Evolutionary conservation across 2,113 vertebrate species (phyloP).

Genomic region (Montifringilla adamsi): DNA sequence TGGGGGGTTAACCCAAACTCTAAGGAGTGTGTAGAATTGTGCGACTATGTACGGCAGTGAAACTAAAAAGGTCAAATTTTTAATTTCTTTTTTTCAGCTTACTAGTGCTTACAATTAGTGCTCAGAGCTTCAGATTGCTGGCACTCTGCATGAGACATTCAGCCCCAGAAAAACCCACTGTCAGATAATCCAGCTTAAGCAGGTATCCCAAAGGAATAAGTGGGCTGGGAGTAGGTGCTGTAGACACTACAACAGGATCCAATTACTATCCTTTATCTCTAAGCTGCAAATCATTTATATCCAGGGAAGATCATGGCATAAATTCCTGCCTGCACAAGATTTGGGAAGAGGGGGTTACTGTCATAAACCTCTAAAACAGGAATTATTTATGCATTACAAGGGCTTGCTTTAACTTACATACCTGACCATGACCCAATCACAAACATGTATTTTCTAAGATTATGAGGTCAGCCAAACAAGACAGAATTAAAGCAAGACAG

Average conservation of each 20-base stretch:
- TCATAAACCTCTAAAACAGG: background rate
- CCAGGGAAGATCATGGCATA: background rate
- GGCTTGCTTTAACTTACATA: background rate
- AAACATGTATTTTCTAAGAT: background rate
- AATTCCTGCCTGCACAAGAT: background rate
- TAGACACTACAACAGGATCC: background rate
- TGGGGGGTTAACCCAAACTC: background rate
- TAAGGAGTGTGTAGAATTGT: background rate
- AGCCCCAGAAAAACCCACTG: background rate
- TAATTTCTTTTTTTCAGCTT: background rate
- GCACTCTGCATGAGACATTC: background rate
- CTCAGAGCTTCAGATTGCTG: background rate
- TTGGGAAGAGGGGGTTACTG: background rate
- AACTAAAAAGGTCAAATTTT: background rate
- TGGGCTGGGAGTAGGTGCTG: background rate
- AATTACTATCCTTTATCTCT: background rate
- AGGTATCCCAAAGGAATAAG: background rate
- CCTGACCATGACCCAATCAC: background rate
- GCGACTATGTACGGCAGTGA: background rate
- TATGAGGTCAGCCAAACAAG: background rate
- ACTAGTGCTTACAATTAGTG: background rate
- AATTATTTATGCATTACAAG: background rate
- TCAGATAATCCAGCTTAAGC: background rate
- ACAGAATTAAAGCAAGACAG: background rate
- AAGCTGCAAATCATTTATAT: background rate